Evolutionary conservation across 2,797 vertebrate genomes (phyloP).

Genomic region (Sebastes minor): DNA sequence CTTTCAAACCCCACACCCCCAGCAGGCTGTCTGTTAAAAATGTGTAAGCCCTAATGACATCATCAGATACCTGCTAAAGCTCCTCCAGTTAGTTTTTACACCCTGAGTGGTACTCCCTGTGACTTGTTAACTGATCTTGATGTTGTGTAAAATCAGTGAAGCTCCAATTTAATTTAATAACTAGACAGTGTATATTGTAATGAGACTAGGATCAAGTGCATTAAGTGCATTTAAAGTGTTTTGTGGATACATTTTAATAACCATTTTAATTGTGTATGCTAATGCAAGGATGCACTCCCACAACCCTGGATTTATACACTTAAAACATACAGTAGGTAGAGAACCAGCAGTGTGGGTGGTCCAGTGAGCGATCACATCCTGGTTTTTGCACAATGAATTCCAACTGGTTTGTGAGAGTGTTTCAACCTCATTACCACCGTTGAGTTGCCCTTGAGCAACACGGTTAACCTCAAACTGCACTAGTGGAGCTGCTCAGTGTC

Average conservation of each 20-base stretch:
- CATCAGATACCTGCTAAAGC: not conserved
- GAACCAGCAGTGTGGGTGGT: not conserved
- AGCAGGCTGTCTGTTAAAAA: not conserved
- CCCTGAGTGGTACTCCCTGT: not conserved
- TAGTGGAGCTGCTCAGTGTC: not conserved
- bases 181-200: not conserved
- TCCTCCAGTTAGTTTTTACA: not conserved
- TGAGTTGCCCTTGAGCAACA: not conserved
- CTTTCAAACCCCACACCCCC: not conserved
- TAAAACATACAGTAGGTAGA: not conserved
- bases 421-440: not conserved
- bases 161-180: not conserved
- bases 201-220: not conserved
- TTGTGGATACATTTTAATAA: not conserved
- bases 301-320: not conserved
- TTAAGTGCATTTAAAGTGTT: not conserved
- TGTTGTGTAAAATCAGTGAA: not conserved
- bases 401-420: not conserved
- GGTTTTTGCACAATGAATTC: not conserved
- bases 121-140: not conserved
- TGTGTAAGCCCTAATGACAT: not conserved
- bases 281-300: not conserved
- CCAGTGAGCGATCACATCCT: not conserved
- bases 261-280: not conserved
- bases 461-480: not conserved